These are phyloP conservation scores for Drosophila setifemur DNA, from an alignment of 1,140 invertebrate species.

Conservation along the genomic window DNA sequence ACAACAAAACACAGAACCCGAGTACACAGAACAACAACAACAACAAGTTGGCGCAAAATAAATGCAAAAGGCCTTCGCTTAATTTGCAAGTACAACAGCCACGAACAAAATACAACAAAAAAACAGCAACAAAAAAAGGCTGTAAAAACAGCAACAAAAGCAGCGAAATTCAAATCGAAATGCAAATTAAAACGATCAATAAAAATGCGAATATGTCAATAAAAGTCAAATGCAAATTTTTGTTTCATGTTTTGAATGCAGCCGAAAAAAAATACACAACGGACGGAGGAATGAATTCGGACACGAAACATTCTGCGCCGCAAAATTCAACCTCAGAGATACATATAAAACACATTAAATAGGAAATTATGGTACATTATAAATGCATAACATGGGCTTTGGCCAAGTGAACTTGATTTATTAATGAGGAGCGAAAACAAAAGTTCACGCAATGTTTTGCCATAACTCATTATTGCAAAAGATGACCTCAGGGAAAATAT, in stretches of 20 bases:
- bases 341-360: no score
- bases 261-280: constrained; percentile 22
- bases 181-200: constrained; percentile 80
- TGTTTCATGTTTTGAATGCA: constrained; percentile 40
- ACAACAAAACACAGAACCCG: constrained; percentile 16
- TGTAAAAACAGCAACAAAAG: constrained; percentile 23
- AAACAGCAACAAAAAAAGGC: constrained; percentile 29
- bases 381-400: no score
- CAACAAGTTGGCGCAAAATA: constrained; percentile 22
- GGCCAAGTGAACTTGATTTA: no score
- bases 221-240: constrained; percentile 79
- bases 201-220: constrained; percentile 79
- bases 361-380: no score
- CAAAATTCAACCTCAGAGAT: constrained; percentile 12
- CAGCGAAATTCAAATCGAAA: constrained; percentile 60
- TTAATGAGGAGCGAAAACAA: no score
- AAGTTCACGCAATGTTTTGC: no score
- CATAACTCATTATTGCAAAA: no score
- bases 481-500: no score
- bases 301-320: constrained; percentile 1
- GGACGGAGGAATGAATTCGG: constrained; percentile 13
- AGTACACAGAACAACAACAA: constrained; percentile 10
- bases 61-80: constrained; percentile 57
- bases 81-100: constrained; percentile 54
- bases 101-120: no score